Percentiles rank a stretch among this genome's conserved stretches.
phyloP scores from a whole-genome alignment of 2,797 vertebrate genomes.

The Bovichtus diacanthus region DNA sequence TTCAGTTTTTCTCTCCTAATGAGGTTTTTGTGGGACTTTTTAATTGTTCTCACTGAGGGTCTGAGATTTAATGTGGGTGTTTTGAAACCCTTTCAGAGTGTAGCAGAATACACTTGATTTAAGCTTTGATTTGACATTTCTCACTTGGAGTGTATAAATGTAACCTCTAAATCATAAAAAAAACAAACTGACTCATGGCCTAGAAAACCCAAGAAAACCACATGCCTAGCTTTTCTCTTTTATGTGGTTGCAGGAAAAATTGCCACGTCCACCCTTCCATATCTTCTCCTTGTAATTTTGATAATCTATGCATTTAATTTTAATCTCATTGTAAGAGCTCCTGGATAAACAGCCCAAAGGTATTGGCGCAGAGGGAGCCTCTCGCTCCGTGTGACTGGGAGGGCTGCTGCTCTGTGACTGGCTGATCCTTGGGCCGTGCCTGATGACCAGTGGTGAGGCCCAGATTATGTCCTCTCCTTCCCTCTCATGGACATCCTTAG shows the following conservation, averaged over 20 bases:
- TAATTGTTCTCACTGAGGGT: constrained; percentile 24
- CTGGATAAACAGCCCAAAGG: constrained; percentile 12
- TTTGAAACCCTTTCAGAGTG: not conserved
- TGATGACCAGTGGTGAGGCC: constrained; percentile 45
- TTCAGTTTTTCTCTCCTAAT: constrained; percentile 10
- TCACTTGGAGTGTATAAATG: constrained; percentile 38
- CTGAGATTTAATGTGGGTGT: constrained; percentile 17
- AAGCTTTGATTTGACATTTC: constrained; percentile 25
- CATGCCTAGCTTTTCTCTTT: constrained; percentile 19
- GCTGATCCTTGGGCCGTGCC: constrained; percentile 53
- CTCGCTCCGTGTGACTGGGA: constrained; percentile 19
- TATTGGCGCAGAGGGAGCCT: constrained; percentile 14
- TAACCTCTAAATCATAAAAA: constrained; percentile 38
- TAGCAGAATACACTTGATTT: constrained; percentile 14
- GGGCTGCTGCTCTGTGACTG: constrained; percentile 47
- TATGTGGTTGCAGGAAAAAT: constrained; percentile 40
- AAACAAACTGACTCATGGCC: constrained; percentile 22
- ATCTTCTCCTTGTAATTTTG: constrained; percentile 52
- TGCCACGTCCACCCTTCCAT: constrained; percentile 24
- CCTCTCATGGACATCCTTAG: constrained; percentile 45
- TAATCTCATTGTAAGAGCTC: constrained; percentile 15
- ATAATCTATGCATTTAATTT: constrained; percentile 32
- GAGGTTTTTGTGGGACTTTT: constrained; percentile 12
- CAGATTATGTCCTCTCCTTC: constrained; percentile 29
- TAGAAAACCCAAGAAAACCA: constrained; percentile 17